phyloP scores from a whole-genome alignment of 2,113 vertebrate genomes.

The Setophaga petechia region DNA sequence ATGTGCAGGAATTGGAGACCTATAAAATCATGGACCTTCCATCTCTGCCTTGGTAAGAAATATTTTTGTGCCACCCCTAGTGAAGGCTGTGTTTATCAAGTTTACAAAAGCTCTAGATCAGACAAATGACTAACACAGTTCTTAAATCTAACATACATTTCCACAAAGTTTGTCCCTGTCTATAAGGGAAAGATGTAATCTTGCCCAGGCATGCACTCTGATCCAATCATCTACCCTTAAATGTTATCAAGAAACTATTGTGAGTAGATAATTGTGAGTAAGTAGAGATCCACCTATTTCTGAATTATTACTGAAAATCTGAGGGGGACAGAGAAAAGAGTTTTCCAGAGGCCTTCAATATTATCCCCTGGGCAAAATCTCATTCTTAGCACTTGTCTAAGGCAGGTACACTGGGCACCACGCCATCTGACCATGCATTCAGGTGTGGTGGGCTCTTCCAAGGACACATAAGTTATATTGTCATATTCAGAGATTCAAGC shows the following conservation, averaged over 20 bases:
- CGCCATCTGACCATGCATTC: not conserved
- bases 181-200: not conserved
- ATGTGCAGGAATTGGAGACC: not conserved
- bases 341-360: not conserved
- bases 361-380: not conserved
- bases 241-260: not conserved
- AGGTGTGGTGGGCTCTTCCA: not conserved
- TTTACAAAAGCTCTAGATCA: not conserved
- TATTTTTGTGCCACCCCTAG: not conserved
- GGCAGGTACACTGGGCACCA: not conserved
- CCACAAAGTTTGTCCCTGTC: not conserved
- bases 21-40: not conserved
- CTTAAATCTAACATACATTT: not conserved
- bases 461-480: not conserved
- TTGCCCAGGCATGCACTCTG: not conserved
- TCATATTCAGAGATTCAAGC: not conserved
- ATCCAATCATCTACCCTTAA: not conserved
- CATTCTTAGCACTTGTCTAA: not conserved
- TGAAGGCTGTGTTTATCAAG: not conserved
- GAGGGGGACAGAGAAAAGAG: not conserved
- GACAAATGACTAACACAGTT: not conserved
- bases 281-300: not conserved
- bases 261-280: not conserved
- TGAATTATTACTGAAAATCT: not conserved
- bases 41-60: not conserved